Evolutionary conservation across 2,888 invertebrate species (phyloP).

Genomic region (Drosophila borealis): DNA sequence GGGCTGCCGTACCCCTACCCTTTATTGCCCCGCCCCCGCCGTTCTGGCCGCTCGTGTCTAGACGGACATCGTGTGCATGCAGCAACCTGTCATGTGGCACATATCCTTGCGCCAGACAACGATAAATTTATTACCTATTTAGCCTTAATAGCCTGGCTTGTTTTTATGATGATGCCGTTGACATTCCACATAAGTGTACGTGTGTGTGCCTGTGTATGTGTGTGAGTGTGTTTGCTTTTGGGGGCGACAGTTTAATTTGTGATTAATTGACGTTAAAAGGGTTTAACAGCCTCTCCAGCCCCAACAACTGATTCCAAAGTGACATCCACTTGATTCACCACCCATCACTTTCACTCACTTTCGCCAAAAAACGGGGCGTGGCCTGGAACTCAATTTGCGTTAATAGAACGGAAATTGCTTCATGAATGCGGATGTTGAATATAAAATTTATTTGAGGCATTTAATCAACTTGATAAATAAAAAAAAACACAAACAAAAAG

Average conservation of each 20-base stretch:
- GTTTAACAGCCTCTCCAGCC: conserved; percentile 61
- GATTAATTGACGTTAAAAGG: conserved; percentile 81
- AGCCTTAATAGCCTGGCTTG: conserved; percentile 78
- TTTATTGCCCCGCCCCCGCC: too few species aligned
- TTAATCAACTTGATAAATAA: conserved; percentile 48
- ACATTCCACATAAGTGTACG: conserved; percentile 33
- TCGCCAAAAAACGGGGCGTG: conserved; percentile 28
- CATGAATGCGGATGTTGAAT: conserved; percentile 70
- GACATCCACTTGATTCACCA: conserved; percentile 55
- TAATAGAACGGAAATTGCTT: conserved; percentile 73
- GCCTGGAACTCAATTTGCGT: conserved; percentile 62
- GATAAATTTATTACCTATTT: conserved; percentile 78
- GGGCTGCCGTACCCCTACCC: not conserved
- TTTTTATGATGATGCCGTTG: conserved; percentile 69
- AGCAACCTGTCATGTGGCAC: conserved; percentile 60
- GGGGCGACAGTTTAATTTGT: conserved; percentile 75
- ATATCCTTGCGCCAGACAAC: conserved; percentile 73
- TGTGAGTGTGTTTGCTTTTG: conserved; percentile 23
- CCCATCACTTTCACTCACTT: conserved; percentile 71
- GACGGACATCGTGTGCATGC: conserved; percentile 34
- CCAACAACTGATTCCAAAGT: conserved; percentile 18
- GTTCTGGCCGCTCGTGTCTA: conserved; percentile 27
- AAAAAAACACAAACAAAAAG: conserved; percentile 11
- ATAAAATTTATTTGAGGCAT: conserved; percentile 58
- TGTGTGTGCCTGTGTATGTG: conserved; percentile 8